Percentiles rank a stretch among this genome's conserved stretches.
Conservation (phyloP, 2,113 vertebrate genomes). For the Apteryx mantelli region DNA sequence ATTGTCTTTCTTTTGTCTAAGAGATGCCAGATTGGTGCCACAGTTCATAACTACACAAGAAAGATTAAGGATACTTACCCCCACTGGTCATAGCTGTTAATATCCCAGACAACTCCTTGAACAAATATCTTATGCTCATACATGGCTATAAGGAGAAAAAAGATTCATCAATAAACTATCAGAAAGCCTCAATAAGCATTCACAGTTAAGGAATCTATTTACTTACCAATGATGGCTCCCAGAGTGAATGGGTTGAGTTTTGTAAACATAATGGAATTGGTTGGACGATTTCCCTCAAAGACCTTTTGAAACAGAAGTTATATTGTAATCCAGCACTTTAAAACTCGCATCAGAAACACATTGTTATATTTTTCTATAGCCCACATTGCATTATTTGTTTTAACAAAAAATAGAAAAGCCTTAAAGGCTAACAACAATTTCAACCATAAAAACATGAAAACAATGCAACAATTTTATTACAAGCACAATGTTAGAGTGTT, state of each 20-base stretch:
- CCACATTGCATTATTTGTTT: not conserved
- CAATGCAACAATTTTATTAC: not conserved
- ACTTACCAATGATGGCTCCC: slow-evolving; percentile 93
- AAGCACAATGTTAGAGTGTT: not conserved
- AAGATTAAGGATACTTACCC: slow-evolving; percentile 83
- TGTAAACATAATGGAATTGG: slow-evolving; percentile 93
- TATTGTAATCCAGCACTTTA: rapidly evolving
- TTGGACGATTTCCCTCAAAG: slow-evolving; percentile 96
- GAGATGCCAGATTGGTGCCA: not conserved
- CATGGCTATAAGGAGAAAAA: slow-evolving; percentile 82
- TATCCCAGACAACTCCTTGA: slow-evolving; percentile 94
- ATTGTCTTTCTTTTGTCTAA: not conserved
- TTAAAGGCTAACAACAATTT: not conserved
- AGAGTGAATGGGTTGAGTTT: slow-evolving; percentile 91
- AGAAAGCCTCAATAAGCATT: not conserved
- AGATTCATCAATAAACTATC: not conserved
- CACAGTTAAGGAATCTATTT: slow-evolving; percentile 21
- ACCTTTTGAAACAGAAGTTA: slow-evolving; percentile 79
- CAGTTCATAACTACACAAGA: not conserved
- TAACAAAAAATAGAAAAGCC: not conserved
- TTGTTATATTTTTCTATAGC: not conserved
- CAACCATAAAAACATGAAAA: not conserved
- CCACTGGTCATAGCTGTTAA: slow-evolving; percentile 99
- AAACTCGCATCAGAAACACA: not conserved
- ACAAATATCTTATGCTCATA: slow-evolving; percentile 99